Base-by-base conservation (phyloP, 1,140 invertebrate genomes). In the Heterodera carotae region DNA sequence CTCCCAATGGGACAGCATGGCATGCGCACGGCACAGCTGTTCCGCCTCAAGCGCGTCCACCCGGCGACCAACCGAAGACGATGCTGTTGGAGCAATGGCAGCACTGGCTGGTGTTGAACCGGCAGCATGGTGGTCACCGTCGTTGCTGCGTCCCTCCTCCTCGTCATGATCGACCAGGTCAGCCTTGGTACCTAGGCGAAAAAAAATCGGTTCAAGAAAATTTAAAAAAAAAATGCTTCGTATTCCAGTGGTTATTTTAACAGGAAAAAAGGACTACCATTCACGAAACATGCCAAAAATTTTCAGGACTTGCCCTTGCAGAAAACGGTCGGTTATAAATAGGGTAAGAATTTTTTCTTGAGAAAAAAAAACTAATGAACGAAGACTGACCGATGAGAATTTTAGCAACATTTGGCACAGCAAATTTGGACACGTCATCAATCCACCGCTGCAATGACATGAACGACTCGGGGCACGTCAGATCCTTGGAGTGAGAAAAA, bases 371-470 rank as follows among this genome's bases (percentile, higher is more conserved):
- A 10, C 15, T 34, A 77, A 59, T n/a, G n/a, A n/a, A n/a, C n/a
- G n/a, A 43, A 78, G 27, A 64, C 43, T 7, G 59, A 92, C 95
- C 95, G 79, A 97, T 93, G 83, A 97, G 89, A 64, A 95, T 91
- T 73, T 96, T 91, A 53, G 94, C 91, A 25, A 96, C 93, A 89
- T 94, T 93, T 31, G 92, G 93, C 25, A 94, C 94, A 67, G 95
- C 94, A 87, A 96, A 97, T 84, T 92, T 91, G 84, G 93, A 90
- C 4, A 97, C 94, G 90, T 97, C 95, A 85, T 97, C 94, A 76
- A 97, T 92, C 95, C 95, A 97, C 87, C 93, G 91, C 87, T 93
- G 92, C 72, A 96, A 89, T 82, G 92, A 94, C 69, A 95, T 90
- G 90, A 96, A 97, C 69, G 94, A 93, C 56, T 93, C 91, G 77